A percentile compares a stretch with the other conserved stretches of the same genome.
Evolutionary conservation across 2,797 vertebrate species (phyloP).

Genomic region (Sebastolobus altivelis): DNA sequence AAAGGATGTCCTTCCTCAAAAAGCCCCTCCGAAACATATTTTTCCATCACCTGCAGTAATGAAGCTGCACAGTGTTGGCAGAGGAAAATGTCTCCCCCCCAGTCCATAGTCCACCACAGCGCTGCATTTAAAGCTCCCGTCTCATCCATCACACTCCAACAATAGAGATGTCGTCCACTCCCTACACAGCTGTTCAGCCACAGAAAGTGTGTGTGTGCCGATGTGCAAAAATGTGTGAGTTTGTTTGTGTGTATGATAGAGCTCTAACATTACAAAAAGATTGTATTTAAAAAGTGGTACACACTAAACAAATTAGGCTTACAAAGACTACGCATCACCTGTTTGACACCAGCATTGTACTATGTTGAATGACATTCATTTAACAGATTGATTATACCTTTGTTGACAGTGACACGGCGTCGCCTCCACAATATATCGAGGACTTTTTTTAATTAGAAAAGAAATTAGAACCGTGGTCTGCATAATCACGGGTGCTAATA

Average conservation of each 20-base stretch:
- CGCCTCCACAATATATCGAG: conserved; percentile 18
- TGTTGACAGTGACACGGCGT: conserved; percentile 54
- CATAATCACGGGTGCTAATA: conserved; percentile 37
- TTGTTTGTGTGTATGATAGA: conserved; percentile 7
- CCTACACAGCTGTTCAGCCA: conserved; percentile 67
- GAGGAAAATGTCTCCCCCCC: conserved; percentile 18
- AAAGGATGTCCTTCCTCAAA: conserved; percentile 6
- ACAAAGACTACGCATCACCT: conserved; percentile 19
- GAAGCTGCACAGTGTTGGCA: conserved; percentile 45
- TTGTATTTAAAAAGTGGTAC: conserved; percentile 17
- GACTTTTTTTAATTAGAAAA: conserved; percentile 64
- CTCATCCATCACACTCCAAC: conserved; percentile 78
- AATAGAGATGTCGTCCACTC: conserved; percentile 71
- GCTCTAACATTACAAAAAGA: neutral
- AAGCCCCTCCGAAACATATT: conserved; percentile 16
- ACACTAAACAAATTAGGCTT: neutral
- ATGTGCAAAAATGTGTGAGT: conserved; percentile 16
- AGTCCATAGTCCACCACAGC: conserved; percentile 36
- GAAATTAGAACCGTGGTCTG: conserved; percentile 41
- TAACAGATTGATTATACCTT: conserved; percentile 60
- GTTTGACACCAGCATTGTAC: conserved; percentile 26
- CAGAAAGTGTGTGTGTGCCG: conserved; percentile 17
- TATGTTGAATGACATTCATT: conserved; percentile 39
- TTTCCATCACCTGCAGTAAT: conserved; percentile 49
- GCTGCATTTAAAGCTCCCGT: conserved; percentile 47